phyloP scores from a whole-genome alignment of 2,113 vertebrate genomes.

The Apus apus region DNA sequence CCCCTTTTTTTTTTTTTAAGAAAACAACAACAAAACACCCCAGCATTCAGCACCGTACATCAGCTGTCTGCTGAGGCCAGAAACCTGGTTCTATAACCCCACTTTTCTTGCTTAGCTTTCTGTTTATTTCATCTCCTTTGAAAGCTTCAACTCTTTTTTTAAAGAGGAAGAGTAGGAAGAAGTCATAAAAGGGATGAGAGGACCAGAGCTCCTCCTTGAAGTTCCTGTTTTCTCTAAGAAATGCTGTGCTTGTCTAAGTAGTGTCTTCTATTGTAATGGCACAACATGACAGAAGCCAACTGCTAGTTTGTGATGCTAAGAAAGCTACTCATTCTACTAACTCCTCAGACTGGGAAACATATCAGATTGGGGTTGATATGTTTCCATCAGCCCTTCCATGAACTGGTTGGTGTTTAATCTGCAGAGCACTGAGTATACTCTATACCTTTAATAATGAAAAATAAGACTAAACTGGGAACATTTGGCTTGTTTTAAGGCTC shows the following conservation, averaged over 20 bases:
- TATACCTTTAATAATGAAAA: not conserved
- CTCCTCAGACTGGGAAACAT: not conserved
- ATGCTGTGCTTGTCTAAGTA: not conserved
- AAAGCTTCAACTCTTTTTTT: not conserved
- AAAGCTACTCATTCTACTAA: not conserved
- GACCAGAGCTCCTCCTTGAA: not conserved
- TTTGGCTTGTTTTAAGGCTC: not conserved
- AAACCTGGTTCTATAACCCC: not conserved
- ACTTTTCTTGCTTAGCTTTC: not conserved
- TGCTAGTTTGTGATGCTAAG: not conserved
- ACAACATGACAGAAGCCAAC: not conserved
- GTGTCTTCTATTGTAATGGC: not conserved
- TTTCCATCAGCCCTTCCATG: not conserved
- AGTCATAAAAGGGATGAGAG: not conserved
- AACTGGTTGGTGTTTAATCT: accelerated
- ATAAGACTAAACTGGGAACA: accelerated
- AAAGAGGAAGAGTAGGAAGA: not conserved
- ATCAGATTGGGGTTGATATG: accelerated
- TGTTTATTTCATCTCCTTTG: not conserved
- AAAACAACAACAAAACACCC: no score
- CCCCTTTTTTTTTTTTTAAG: no score
- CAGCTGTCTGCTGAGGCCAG: not conserved
- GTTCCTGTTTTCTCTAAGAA: not conserved
- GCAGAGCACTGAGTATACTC: accelerated
- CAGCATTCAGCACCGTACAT: not conserved